Conservation (phyloP, 1,140 invertebrate genomes). For the Drosophila obscura region DNA sequence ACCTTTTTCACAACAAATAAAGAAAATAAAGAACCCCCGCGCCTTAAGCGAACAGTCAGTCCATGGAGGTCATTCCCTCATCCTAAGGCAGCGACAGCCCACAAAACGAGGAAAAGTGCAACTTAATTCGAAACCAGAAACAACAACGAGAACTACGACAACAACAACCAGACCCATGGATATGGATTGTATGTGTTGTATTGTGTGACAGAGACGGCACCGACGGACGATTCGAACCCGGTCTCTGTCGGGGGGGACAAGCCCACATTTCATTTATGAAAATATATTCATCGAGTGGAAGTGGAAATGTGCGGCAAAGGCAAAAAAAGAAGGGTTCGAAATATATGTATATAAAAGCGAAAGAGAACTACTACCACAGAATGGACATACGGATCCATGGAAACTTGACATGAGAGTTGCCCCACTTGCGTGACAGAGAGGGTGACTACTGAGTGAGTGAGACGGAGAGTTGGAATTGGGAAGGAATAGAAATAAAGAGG, state of each 20-base stretch:
- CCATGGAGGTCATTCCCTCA: background rate
- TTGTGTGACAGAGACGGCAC: conserved; percentile 15
- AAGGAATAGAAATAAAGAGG: conserved; percentile 26
- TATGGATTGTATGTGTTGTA: no score
- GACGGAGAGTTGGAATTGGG: background rate
- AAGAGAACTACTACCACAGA: conserved; percentile 18
- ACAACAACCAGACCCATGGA: conserved; percentile 4
- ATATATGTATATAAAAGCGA: conserved; percentile 21
- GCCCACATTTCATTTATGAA: conserved; percentile 54
- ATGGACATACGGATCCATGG: conserved; percentile 10
- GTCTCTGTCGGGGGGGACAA: conserved; percentile 16
- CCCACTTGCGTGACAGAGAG: conserved; percentile 41
- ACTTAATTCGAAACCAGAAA: conserved; percentile 9
- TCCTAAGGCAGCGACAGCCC: background rate
- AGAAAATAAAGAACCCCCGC: no score
- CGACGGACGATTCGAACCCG: conserved; percentile 7
- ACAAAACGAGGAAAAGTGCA: conserved; percentile 29
- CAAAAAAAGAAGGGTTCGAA: conserved; percentile 35
- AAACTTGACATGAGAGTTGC: conserved; percentile 35
- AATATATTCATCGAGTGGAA: conserved; percentile 51
- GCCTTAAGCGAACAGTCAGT: no score
- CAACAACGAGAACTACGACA: background rate
- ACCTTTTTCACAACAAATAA: background rate
- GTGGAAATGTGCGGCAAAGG: conserved; percentile 17
- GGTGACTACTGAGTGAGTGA: background rate